Base-by-base conservation (phyloP, 2,888 invertebrate species). In the Chironomus riparius region DNA sequence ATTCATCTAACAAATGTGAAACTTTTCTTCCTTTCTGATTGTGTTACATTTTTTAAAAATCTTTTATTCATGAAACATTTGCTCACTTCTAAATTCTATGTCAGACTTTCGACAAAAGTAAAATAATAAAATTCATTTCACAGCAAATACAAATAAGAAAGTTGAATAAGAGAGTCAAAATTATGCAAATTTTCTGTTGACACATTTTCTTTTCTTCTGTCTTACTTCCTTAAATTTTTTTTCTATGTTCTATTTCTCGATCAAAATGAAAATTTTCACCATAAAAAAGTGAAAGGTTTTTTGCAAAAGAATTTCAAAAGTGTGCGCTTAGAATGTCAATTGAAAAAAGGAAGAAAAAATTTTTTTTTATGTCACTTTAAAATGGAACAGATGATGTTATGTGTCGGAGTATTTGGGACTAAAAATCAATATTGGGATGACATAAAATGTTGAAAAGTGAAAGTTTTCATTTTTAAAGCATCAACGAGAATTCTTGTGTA, bases 111-210 rank as follows among this genome's bases (percentile, higher is more conserved):
- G 22, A 65, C 22, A 21, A 0, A 56, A 56, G 5, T 65, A 24
- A 24, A 65, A 65, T 65, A 65, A 56, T 15, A 56, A 18, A 56
- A 56, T 56, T 56, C 56, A 56, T 56, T 56, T 56, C 18, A 18
- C 56, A 56, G n/a, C 15, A 56, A 15, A 56, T 18, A 56, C 56
- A 56, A 56, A n/a, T 4, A 38, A 10, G 38, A 38, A 38, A 38
- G 38, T 56, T 56, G 18, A n/a, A 15, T 56, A 18, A 18, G 12
- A 15, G 22, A 22, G 18, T 70, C 15, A 70, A 72, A 72, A 61
- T 24, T 71, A 72, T 72, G 72, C 62, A 72, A 72, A 72, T 72
- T 72, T 71, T 47, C 6, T 56, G 71, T 71, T 72, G 72, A 72
- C 72, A 72, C 62, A 72, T 62, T 61, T 71, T 38, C 13, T 4